Percentiles rank a stretch among this genome's conserved stretches.
These are phyloP conservation scores for Noctua comes DNA, from an alignment of 2,888 invertebrate genomes.

Conservation along the genomic window DNA sequence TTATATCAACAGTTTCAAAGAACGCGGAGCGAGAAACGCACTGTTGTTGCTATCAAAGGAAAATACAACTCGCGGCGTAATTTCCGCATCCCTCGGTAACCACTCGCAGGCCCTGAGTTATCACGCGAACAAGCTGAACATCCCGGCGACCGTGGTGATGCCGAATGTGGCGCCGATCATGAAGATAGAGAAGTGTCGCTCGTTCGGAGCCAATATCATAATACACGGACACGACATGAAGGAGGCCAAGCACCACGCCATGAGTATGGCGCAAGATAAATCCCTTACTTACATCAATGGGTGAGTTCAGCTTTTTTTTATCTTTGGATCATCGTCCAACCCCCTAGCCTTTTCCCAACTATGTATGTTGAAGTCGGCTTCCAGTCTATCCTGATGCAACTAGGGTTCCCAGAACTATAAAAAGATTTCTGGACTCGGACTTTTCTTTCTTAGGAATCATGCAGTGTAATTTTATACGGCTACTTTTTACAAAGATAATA, in stretches of 20 bases:
- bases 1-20: constrained; percentile 94
- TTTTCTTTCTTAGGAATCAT: not conserved
- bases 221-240: constrained; percentile 95
- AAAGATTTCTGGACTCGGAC: too few relatives aligned
- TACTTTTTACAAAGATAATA: too few relatives aligned
- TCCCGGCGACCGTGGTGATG: constrained; percentile 97
- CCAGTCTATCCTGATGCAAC: not conserved
- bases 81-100: constrained; percentile 98
- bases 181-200: constrained; percentile 97
- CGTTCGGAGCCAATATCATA: constrained; percentile 96
- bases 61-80: constrained; percentile 94
- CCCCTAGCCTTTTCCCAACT: not conserved
- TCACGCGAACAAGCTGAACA: constrained; percentile 93
- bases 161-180: constrained; percentile 98
- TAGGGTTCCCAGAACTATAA: not conserved
- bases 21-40: constrained; percentile 97
- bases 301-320: constrained; percentile 81
- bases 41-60: constrained; percentile 93
- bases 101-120: constrained; percentile 96
- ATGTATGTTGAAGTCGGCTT: not conserved
- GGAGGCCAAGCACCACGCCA: constrained; percentile 95
- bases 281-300: constrained; percentile 96
- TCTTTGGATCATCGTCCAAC: not conserved
- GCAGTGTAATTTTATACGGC: not conserved
- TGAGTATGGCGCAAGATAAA: constrained; percentile 93